Percentiles rank a stretch among this genome's conserved stretches.
phyloP scores from a whole-genome alignment of 2,888 invertebrate genomes.

The Phanerotoma sp. region DNA sequence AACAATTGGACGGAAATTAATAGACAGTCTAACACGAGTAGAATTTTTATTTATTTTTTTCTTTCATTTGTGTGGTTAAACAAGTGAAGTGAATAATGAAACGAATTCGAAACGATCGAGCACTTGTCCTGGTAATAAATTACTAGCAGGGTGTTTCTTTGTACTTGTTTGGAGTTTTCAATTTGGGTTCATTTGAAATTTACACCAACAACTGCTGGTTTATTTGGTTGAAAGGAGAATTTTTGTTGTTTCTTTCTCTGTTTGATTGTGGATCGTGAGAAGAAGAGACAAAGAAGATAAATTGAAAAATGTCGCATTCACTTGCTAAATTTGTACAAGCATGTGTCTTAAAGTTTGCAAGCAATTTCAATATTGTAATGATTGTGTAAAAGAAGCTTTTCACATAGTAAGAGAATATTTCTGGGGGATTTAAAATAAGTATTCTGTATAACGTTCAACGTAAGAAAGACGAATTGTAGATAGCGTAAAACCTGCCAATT shows the following conservation, averaged over 20 bases:
- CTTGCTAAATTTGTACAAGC: neutral
- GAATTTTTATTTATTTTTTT: no score
- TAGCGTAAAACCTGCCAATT: neutral
- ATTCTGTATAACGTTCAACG: neutral
- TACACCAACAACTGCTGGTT: neutral
- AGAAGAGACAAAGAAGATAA: no score
- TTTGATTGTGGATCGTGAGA: no score
- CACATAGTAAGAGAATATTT: neutral
- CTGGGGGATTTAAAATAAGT: conserved; percentile 3
- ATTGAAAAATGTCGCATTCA: conserved; percentile 6
- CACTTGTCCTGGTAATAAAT: no score
- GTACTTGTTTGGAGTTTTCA: neutral
- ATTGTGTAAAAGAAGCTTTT: neutral
- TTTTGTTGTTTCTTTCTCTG: neutral
- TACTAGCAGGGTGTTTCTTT: no score
- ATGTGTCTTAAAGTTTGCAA: conserved; percentile 7
- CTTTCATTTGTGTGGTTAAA: no score
- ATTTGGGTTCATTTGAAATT: conserved; percentile 1
- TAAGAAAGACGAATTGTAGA: neutral
- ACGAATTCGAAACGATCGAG: neutral
- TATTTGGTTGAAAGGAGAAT: neutral
- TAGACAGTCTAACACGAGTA: no score
- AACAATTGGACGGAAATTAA: no score
- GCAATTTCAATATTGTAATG: neutral
- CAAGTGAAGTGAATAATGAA: no score